A percentile compares a stretch with the other conserved stretches of the same genome.
Evolutionary conservation across 2,888 invertebrate genomes (phyloP).

Genomic region (Eupithecia insigniata): DNA sequence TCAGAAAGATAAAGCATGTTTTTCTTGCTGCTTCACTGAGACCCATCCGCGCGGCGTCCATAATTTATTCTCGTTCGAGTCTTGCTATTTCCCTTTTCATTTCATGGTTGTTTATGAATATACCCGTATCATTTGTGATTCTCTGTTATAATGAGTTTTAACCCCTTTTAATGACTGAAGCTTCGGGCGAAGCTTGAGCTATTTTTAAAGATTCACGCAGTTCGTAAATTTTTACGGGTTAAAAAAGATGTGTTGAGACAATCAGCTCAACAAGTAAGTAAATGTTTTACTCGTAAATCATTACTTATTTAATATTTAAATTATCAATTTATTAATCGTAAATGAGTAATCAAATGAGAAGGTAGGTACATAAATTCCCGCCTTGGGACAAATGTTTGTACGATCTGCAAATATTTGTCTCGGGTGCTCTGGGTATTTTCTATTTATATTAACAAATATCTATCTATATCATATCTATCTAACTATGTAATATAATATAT

Average conservation of each 20-base stretch:
- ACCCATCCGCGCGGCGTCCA: background rate
- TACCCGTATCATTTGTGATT: conserved; percentile 20
- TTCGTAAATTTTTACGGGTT: background rate
- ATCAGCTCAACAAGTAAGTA: background rate
- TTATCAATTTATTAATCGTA: background rate
- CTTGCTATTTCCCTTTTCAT: conserved; percentile 49
- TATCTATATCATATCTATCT: no score
- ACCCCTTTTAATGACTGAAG: conserved; percentile 11
- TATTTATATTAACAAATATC: no score
- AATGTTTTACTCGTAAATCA: background rate
- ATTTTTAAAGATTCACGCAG: background rate
- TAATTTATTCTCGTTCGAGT: conserved; percentile 17
- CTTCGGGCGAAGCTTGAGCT: background rate
- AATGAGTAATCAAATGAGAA: no score
- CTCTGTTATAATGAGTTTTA: conserved; percentile 14
- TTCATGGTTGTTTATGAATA: conserved; percentile 46
- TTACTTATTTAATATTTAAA: background rate
- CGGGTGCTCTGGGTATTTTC: no score
- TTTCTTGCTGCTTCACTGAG: background rate
- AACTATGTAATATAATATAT: no score
- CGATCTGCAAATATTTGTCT: no score
- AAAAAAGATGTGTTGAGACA: background rate
- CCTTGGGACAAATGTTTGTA: no score
- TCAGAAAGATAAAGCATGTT: background rate
- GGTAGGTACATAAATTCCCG: no score